Percentiles rank a stretch among this genome's conserved stretches.
Evolutionary conservation across 2,797 vertebrate genomes (phyloP).

Genomic region (Phyllotis vaccarum): DNA sequence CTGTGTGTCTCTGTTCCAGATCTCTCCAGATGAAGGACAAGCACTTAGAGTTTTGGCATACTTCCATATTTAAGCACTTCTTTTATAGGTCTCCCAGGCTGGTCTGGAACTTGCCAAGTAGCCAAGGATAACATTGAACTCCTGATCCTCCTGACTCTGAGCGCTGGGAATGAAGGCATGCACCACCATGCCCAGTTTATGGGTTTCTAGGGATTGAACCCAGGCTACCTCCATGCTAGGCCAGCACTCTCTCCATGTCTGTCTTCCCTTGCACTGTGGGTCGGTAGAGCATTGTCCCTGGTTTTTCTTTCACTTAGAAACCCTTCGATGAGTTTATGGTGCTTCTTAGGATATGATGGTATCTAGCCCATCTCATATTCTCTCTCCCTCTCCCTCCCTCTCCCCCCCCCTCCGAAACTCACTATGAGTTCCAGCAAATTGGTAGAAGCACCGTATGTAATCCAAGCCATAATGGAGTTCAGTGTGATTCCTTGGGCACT

Average conservation of each 20-base stretch:
- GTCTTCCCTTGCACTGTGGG: background rate
- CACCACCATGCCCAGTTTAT: background rate
- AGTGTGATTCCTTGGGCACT: background rate
- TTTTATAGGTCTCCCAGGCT: background rate
- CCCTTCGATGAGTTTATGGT: background rate
- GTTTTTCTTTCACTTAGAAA: background rate
- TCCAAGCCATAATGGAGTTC: background rate
- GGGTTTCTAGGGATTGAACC: background rate
- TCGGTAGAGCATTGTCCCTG: background rate
- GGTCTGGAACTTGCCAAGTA: background rate
- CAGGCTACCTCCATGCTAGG: background rate
- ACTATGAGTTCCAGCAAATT: too few relatives aligned
- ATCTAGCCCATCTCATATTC: background rate
- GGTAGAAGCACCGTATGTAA: background rate
- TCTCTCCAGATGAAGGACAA: background rate
- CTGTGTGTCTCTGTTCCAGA: background rate
- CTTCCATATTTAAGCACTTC: background rate
- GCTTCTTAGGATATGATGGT: background rate
- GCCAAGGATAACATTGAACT: background rate
- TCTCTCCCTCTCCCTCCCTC: background rate
- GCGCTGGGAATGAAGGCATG: background rate
- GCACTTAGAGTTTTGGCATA: background rate
- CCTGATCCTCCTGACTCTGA: background rate
- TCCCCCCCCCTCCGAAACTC: background rate
- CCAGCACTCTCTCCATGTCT: background rate